These are phyloP conservation scores for Rhyzopertha dominica DNA, from an alignment of 1,140 invertebrate genomes.

Conservation along the genomic window DNA sequence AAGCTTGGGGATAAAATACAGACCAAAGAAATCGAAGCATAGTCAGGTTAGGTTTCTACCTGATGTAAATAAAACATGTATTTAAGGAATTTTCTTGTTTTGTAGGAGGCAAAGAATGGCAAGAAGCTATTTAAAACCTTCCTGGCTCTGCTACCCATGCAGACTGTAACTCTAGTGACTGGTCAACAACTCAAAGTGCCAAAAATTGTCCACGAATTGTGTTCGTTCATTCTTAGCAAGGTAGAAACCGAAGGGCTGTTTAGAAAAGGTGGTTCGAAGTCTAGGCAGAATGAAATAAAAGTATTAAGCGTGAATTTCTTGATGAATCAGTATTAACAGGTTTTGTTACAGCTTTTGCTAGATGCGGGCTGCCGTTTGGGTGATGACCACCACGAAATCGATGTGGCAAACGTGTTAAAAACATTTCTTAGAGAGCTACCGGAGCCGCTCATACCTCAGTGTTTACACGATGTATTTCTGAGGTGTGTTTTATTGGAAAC, in stretches of 20 bases:
- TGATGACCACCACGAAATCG: constrained; percentile 66
- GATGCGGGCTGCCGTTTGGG: constrained; percentile 60
- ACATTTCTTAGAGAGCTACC: constrained; percentile 76
- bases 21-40: constrained; percentile 54
- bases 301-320: constrained; percentile 43
- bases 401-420: constrained; percentile 78
- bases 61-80: constrained; percentile 7
- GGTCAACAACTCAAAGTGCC: constrained; percentile 63
- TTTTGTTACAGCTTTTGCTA: constrained; percentile 50
- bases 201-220: constrained; percentile 68
- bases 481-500: constrained; percentile 55
- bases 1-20: constrained; percentile 58
- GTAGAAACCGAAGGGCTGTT: constrained; percentile 75
- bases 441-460: constrained; percentile 70
- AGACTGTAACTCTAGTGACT: constrained; percentile 56
- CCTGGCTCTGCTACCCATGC: constrained; percentile 54
- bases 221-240: constrained; percentile 60
- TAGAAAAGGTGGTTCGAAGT: constrained; percentile 75
- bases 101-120: constrained; percentile 36
- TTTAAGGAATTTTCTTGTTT: constrained; percentile 13
- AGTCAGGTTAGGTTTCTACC: constrained; percentile 47
- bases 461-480: constrained; percentile 69
- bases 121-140: constrained; percentile 58
- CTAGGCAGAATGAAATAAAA: constrained; percentile 73
- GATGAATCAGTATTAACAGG: constrained; percentile 11